A percentile compares a stretch with the other conserved stretches of the same genome.
Evolutionary conservation across 2,113 vertebrate genomes (phyloP).

Genomic region (Chaetops frenatus): DNA sequence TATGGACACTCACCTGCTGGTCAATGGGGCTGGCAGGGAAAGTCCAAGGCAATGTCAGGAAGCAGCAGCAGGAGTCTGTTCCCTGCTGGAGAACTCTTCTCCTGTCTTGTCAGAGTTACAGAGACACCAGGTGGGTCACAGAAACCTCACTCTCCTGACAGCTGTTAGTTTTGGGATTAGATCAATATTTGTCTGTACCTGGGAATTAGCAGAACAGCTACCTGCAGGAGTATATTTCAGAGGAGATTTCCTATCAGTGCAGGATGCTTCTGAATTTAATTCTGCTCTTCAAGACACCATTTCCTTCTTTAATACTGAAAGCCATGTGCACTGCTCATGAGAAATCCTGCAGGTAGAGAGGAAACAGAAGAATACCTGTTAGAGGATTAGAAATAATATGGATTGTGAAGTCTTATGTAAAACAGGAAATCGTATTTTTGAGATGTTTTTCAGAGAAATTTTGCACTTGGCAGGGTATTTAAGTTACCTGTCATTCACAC

Average conservation of each 20-base stretch:
- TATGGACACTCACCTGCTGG: background rate
- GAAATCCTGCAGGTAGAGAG: conserved; percentile 57
- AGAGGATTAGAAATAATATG: conserved; percentile 58
- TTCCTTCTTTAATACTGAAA: conserved; percentile 55
- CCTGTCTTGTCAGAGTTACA: background rate
- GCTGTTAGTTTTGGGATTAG: conserved; percentile 50
- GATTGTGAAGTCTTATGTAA: conserved; percentile 59
- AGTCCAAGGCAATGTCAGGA: conserved; percentile 19
- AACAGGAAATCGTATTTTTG: conserved; percentile 21
- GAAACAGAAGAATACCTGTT: conserved; percentile 12
- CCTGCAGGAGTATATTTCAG: conserved; percentile 11
- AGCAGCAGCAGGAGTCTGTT: conserved; percentile 9
- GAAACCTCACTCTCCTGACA: background rate
- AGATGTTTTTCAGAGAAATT: conserved; percentile 40
- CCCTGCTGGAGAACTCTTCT: background rate
- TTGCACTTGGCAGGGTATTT: conserved; percentile 51
- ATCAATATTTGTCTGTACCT: background rate
- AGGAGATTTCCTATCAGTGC: conserved; percentile 7
- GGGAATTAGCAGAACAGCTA: conserved; percentile 42
- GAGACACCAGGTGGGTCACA: background rate
- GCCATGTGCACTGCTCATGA: background rate
- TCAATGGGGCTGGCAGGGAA: background rate
- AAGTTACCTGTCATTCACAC: conserved; percentile 50
- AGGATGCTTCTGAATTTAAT: conserved; percentile 40
- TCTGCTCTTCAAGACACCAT: conserved; percentile 30